Percentiles rank a stretch among this genome's conserved stretches.
Conservation (phyloP, 64 coral and sea anemone species). For the Montipora efflorescens region DNA sequence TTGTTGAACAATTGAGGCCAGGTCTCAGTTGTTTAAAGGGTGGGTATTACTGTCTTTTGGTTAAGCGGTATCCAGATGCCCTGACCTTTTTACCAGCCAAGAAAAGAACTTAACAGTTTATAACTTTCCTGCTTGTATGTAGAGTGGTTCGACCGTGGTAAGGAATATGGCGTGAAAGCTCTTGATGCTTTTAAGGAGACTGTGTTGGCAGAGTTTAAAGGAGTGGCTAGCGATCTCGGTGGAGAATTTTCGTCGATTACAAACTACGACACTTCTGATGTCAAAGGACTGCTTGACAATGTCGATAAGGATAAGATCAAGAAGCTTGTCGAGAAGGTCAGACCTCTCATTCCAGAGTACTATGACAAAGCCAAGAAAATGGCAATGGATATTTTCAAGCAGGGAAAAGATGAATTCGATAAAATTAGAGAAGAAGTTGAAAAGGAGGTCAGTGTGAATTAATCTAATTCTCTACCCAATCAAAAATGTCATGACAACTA, state of each 20-base stretch:
- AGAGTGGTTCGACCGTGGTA: slow-evolving; percentile 40
- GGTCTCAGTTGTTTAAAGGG: too few relatives aligned
- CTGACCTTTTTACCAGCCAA: too few relatives aligned
- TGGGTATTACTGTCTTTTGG: too few relatives aligned
- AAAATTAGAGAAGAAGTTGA: slow-evolving; percentile 74
- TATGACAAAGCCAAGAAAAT: slow-evolving; percentile 45
- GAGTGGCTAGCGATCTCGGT: slow-evolving; percentile 50
- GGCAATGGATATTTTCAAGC: slow-evolving; percentile 58
- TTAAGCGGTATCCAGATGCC: too few relatives aligned
- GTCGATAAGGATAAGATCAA: slow-evolving; percentile 66
- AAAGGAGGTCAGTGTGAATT: slow-evolving; percentile 51
- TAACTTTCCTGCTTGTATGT: neutral
- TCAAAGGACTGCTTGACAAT: slow-evolving; percentile 70
- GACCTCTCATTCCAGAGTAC: slow-evolving; percentile 70
- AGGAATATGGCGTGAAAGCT: slow-evolving; percentile 12
- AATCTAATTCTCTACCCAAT: too few relatives aligned
- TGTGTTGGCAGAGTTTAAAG: slow-evolving; percentile 47
- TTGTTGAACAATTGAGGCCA: too few relatives aligned
- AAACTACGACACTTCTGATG: slow-evolving; percentile 73
- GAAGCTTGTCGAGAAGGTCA: slow-evolving; percentile 69
- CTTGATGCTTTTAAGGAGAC: slow-evolving; percentile 51
- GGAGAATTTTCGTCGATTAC: slow-evolving; percentile 68
- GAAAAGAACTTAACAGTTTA: too few relatives aligned
- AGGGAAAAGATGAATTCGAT: slow-evolving; percentile 58
- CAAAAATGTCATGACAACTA: too few relatives aligned